Percentiles rank a stretch among this genome's conserved stretches.
Conservation (phyloP, 2,888 invertebrate genomes). For the Tenodera sinensis region DNA sequence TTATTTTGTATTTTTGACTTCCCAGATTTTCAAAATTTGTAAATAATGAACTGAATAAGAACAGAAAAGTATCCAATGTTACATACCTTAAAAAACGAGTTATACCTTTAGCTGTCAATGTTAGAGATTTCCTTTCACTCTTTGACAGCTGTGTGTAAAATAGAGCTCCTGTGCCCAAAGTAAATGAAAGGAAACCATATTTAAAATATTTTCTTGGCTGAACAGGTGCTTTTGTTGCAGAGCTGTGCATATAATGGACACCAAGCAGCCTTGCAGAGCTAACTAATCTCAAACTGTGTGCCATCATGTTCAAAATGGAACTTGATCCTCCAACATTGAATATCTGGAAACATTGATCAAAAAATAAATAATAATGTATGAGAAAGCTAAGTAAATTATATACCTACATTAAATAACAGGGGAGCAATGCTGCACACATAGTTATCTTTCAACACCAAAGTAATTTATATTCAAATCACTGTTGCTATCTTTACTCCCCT, state of each 20-base stretch:
- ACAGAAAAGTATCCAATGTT: conserved; percentile 17
- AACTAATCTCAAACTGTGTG: background rate
- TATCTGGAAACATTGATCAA: background rate
- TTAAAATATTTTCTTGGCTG: background rate
- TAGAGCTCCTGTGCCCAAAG: background rate
- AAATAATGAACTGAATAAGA: background rate
- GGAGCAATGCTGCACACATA: too few relatives aligned
- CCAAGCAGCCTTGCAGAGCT: background rate
- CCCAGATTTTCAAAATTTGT: background rate
- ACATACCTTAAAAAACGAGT: conserved; percentile 45
- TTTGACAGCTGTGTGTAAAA: conserved; percentile 37
- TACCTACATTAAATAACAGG: too few relatives aligned
- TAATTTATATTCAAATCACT: too few relatives aligned
- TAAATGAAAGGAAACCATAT: conserved; percentile 16
- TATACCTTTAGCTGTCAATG: conserved; percentile 41
- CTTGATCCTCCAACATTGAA: background rate
- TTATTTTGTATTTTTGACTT: too few relatives aligned
- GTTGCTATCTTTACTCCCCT: too few relatives aligned
- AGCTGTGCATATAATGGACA: background rate
- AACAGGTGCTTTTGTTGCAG: background rate
- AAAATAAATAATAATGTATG: too few relatives aligned
- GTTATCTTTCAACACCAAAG: too few relatives aligned
- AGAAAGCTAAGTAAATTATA: too few relatives aligned
- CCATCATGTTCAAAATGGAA: background rate
- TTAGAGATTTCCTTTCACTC: conserved; percentile 35